Base-by-base conservation (phyloP, 2,888 invertebrate genomes). In the Leptarthrus brevirostris region DNA sequence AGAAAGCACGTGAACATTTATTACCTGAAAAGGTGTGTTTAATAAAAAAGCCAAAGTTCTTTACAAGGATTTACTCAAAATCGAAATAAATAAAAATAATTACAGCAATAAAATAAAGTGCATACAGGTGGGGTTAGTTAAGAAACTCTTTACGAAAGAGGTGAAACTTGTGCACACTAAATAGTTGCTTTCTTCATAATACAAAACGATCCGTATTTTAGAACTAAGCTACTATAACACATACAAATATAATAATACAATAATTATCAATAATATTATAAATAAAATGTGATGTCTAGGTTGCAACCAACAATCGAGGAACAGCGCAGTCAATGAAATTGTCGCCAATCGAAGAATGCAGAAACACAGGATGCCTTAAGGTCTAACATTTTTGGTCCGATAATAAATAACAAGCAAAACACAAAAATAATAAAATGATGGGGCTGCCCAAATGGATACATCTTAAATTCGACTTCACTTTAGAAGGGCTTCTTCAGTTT, bases 401-500 rank as follows among this genome's bases (percentile, higher is more conserved):
- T 71, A 71, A 71, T 71, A 71, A 71, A 71, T 71, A 71, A 54
- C 54, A 71, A 71, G 40, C 40, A 71, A 53, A 71, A 71, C 40
- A 36, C 49, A 22, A 24, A 66, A 44, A 24, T 47, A 30, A 16
- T 16, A 24, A 66, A 44, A 24, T 47, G 26, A 16, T 16, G 36
- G 49, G 40, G 24, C 26, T 18, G 14, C 14, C n/a, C 14, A 18
- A 61, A 36, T 20, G 12, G 10, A 54, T 6, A 54, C 26, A 26
- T 26, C 12, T 10, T 36, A 34, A 10, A 14, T 4, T 1, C 6
- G 10, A 14, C 40, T 14, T 20, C 53, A 54, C 8, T 75, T 77
- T 78, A 83, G 79, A 83, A 84, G 14, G 85, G 84, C 76, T 83
- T 88, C 87, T 92, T 92, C 86, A 96, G 90, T 88, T 95, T 95